Percentiles rank a stretch among this genome's conserved stretches.
Evolutionary conservation across 2,113 vertebrate species (phyloP).

Genomic region (Piprites chloris): DNA sequence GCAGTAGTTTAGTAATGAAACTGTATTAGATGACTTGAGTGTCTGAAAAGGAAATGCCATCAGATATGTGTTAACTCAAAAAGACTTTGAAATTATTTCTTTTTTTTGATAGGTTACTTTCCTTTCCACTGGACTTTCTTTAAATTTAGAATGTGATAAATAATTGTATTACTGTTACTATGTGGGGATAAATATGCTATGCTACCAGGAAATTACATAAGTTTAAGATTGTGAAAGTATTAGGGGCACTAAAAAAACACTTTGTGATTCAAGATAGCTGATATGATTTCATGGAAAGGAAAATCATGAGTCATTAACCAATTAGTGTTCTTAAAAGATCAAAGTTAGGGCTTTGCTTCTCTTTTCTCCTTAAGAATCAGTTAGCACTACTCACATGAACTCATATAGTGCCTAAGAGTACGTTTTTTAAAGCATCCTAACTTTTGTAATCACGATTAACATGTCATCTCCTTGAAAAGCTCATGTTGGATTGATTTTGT

Average conservation of each 20-base stretch:
- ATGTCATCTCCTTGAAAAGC: not conserved
- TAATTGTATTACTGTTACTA: not conserved
- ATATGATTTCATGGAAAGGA: constrained; percentile 4
- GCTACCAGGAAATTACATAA: constrained; percentile 41
- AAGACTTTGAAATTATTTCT: not conserved
- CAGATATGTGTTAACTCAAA: not conserved
- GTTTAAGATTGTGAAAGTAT: not conserved
- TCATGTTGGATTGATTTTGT: not conserved
- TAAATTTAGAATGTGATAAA: not conserved
- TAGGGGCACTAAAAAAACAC: not conserved
- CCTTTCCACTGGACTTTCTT: not conserved
- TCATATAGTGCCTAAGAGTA: not conserved
- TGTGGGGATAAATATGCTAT: not conserved
- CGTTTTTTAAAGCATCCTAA: not conserved
- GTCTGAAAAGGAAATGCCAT: not conserved
- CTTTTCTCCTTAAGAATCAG: not conserved
- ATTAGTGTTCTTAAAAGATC: not conserved
- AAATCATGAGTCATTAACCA: constrained; percentile 21
- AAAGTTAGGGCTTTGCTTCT: not conserved
- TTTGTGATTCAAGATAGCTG: constrained; percentile 35
- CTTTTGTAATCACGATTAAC: not conserved
- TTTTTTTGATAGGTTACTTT: not conserved
- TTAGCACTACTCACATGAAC: not conserved
- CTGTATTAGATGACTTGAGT: not conserved
- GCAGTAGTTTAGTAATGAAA: not conserved